phyloP scores from a whole-genome alignment of 2,888 invertebrate species.

The Noctuana brunneofusca region DNA sequence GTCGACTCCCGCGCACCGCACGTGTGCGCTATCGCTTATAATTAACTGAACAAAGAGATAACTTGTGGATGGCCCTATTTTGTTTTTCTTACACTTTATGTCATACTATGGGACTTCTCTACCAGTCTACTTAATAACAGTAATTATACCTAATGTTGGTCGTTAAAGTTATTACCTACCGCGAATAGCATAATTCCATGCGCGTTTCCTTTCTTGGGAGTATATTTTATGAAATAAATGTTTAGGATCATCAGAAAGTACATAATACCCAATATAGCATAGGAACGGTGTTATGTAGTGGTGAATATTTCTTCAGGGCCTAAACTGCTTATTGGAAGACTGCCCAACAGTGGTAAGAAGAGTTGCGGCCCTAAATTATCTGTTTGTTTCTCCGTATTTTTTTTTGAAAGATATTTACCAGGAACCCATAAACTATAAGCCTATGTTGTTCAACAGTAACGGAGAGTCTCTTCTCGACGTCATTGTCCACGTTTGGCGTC shows the following conservation, averaged over 20 bases:
- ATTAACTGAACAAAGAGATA: conserved; percentile 25
- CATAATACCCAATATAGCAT: too few relatives aligned
- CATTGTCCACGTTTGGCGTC: conserved; percentile 85
- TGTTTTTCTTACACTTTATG: conserved; percentile 6
- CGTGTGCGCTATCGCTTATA: conserved; percentile 36
- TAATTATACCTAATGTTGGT: too few relatives aligned
- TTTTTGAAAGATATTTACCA: background rate
- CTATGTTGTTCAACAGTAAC: conserved; percentile 76
- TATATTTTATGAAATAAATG: too few relatives aligned
- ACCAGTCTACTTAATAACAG: background rate
- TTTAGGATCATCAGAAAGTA: too few relatives aligned
- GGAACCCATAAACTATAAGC: conserved; percentile 6
- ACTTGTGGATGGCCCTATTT: conserved; percentile 3
- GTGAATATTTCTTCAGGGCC: too few relatives aligned
- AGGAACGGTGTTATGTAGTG: too few relatives aligned
- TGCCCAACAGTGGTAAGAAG: too few relatives aligned
- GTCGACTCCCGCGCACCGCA: conserved; percentile 45
- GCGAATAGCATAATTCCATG: too few relatives aligned
- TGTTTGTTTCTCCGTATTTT: background rate
- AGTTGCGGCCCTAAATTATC: too few relatives aligned
- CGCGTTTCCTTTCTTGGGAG: too few relatives aligned
- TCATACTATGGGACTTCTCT: background rate
- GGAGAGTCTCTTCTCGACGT: conserved; percentile 86
- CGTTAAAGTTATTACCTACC: too few relatives aligned
- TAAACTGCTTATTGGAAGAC: too few relatives aligned